Base-by-base conservation (phyloP, 2,797 vertebrate genomes). In the Onychomys leucogaster region DNA sequence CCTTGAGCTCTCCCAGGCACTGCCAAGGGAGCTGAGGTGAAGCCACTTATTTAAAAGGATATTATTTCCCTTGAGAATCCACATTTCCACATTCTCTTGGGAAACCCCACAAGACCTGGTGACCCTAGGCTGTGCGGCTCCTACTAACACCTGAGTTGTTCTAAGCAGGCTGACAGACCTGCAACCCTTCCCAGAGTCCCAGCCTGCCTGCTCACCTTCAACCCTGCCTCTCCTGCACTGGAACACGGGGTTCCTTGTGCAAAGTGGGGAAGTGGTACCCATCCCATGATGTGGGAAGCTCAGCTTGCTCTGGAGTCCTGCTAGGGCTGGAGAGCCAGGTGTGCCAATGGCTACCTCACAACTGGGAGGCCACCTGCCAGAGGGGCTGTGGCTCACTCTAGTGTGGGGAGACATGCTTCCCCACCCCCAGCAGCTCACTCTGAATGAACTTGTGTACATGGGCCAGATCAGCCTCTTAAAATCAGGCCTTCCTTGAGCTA, bases 191-290 rank as follows among this genome's bases (percentile, higher is more conserved):
- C 13, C 49, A n/a, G 6, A 11, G 8, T 34, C n/a, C 49, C 43
- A 29, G 86, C 49, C 67, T 73, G 27, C 25, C 52, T 41, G 71
- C 27, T 8, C 6, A 0, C 32, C 41, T 17, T 65, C 73, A n/a
- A 16, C 75, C 23, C 75, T 19, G 14, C 43, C 61, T 17, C 29
- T 29, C 46, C 0, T 2, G 1, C 41, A 37, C 23, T 71, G 63
- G 17, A 2, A 23, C 6, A 17, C 0, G 0, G 3, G 23, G 34
- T 6, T 80, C n/a, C 61, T 21, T 6, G 7, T 12, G 41, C 49
- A 46, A 17, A 57, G 14, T 69, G 37, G 57, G 21, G 3, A 46
- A 76, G 37, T 6, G 27, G 23, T 23, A 23, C 52, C n/a, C 0
- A 4, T 27, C 71, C 55, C 55, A 19, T 16, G 49, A 19, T 0